These are phyloP conservation scores for Excalfactoria chinensis DNA, from an alignment of 2,113 vertebrate species.

Conservation along the genomic window DNA sequence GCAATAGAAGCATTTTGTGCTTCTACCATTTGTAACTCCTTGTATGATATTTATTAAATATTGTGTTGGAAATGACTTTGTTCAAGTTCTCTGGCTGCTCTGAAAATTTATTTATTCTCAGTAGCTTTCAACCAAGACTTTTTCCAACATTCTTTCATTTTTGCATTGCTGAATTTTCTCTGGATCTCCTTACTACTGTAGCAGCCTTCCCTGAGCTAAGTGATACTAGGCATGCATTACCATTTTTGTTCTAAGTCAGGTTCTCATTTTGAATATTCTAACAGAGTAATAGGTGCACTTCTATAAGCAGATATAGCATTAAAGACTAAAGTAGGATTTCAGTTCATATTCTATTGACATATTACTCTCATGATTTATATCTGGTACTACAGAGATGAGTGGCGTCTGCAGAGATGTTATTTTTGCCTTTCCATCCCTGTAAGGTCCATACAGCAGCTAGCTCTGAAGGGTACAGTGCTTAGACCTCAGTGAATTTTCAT, in stretches of 20 bases:
- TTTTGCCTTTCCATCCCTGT: neutral
- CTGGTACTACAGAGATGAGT: neutral
- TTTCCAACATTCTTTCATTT: neutral
- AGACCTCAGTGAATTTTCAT: neutral
- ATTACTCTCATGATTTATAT: neutral
- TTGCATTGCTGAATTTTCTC: neutral
- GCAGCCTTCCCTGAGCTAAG: neutral
- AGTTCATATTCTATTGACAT: conserved; percentile 31
- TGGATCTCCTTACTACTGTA: neutral
- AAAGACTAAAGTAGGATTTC: conserved; percentile 16
- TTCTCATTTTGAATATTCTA: neutral
- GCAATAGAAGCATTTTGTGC: neutral
- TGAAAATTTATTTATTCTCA: neutral
- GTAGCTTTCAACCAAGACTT: neutral
- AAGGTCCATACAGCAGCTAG: neutral
- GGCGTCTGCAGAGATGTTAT: neutral
- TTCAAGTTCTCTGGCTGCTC: neutral
- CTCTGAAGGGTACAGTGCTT: neutral
- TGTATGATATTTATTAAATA: neutral
- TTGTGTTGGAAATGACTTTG: neutral
- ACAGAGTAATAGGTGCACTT: neutral
- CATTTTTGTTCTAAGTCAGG: neutral
- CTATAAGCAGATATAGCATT: neutral
- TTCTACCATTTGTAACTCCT: neutral
- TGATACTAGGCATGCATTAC: neutral